phyloP scores from a whole-genome alignment of 2,113 vertebrate species.

The Eublepharis macularius region DNA sequence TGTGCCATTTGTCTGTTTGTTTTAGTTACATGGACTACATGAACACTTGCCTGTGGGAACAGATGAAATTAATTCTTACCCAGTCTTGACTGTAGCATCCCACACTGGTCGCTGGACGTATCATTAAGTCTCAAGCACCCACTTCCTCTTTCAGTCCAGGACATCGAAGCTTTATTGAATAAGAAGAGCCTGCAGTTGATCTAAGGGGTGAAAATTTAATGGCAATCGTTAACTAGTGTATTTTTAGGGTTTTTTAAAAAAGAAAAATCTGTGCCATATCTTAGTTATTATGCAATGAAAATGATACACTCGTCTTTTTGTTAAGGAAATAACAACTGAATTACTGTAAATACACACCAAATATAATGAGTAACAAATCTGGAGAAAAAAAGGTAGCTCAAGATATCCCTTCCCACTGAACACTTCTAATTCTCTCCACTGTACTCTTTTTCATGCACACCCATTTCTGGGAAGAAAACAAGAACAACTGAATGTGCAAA shows the following conservation, averaged over 20 bases:
- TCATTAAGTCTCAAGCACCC: constrained; percentile 84
- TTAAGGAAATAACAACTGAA: background rate
- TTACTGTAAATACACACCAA: background rate
- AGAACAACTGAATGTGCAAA: background rate
- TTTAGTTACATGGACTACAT: background rate
- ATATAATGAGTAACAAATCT: background rate
- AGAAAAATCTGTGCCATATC: background rate
- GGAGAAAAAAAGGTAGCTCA: background rate
- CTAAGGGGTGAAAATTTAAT: constrained; percentile 66
- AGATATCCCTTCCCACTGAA: background rate
- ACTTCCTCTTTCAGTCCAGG: constrained; percentile 83
- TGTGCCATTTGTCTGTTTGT: background rate
- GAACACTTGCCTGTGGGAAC: constrained; percentile 20
- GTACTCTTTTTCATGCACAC: too few species aligned
- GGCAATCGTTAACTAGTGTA: background rate
- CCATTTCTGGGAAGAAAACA: background rate
- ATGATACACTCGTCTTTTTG: background rate
- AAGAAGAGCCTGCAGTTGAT: constrained; percentile 84
- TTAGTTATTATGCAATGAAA: background rate
- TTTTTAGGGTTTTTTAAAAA: background rate
- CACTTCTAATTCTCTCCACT: constrained; percentile 19
- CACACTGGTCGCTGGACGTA: constrained; percentile 65
- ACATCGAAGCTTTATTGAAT: constrained; percentile 76
- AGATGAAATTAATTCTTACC: constrained; percentile 63
- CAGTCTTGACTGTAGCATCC: constrained; percentile 81